A percentile compares a stretch with the other conserved stretches of the same genome.
These are phyloP conservation scores for Sylvia atricapilla DNA, from an alignment of 2,113 vertebrate genomes.

Conservation along the genomic window DNA sequence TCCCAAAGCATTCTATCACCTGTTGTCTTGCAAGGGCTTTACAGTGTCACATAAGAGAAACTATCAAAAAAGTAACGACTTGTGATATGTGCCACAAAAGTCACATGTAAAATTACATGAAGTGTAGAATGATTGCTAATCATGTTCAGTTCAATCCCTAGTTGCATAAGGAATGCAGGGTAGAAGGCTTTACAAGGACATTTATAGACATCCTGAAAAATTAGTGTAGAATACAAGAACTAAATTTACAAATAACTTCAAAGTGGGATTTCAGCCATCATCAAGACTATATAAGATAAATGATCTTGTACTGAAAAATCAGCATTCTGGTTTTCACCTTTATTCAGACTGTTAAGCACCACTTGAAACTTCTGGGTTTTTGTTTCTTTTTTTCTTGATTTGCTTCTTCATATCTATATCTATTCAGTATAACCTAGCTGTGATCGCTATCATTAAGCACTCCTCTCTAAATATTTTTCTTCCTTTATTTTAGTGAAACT, in stretches of 20 bases:
- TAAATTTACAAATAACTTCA: background rate
- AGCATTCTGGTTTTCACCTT: background rate
- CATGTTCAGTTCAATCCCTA: background rate
- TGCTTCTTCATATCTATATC: background rate
- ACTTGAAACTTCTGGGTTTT: background rate
- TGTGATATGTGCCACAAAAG: background rate
- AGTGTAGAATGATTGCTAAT: constrained; percentile 1
- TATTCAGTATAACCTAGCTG: background rate
- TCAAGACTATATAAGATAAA: background rate
- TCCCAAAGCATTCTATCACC: rapidly evolving
- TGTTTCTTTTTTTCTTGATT: background rate
- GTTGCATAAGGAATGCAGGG: background rate
- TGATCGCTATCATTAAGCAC: background rate
- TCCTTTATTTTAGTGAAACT: background rate
- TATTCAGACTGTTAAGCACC: background rate
- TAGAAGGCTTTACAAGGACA: background rate
- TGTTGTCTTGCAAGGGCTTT: background rate
- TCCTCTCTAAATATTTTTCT: background rate
- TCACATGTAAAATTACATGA: background rate
- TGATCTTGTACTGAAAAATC: background rate
- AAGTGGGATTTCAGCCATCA: background rate
- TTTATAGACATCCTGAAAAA: background rate
- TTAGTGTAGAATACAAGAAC: background rate
- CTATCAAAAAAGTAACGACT: background rate
- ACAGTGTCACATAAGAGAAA: background rate